These are phyloP conservation scores for Triplophysa siluroides DNA, from an alignment of 2,113 vertebrate species.

Conservation along the genomic window DNA sequence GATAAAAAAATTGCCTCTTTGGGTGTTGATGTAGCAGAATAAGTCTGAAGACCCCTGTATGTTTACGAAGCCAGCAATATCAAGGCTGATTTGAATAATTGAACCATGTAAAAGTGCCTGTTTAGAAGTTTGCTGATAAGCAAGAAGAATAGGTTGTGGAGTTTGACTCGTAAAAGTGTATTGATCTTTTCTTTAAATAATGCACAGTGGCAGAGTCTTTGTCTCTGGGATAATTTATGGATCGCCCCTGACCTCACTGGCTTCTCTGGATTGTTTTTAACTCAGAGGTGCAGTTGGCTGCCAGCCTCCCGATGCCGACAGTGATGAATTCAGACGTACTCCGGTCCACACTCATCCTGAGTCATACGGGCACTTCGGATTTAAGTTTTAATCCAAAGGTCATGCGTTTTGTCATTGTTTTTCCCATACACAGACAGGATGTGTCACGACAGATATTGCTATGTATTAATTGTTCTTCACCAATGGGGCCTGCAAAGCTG, in stretches of 20 bases:
- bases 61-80: slow-evolving; percentile 61
- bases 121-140: slow-evolving; percentile 62
- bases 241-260: slow-evolving; percentile 44
- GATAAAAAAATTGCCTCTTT: slow-evolving; percentile 67
- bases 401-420: slow-evolving; percentile 52
- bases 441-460: slow-evolving; percentile 50
- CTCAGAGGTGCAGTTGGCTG: slow-evolving; percentile 36
- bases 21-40: slow-evolving; percentile 64
- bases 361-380: slow-evolving; percentile 35
- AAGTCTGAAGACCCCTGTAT: slow-evolving; percentile 63
- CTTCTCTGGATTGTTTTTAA: slow-evolving; percentile 20
- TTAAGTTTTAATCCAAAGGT: slow-evolving; percentile 59
- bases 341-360: slow-evolving; percentile 5
- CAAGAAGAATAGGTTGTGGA: slow-evolving; percentile 56
- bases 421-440: slow-evolving; percentile 13
- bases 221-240: slow-evolving; percentile 56
- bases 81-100: slow-evolving; percentile 72
- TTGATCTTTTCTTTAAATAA: slow-evolving; percentile 52
- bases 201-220: slow-evolving; percentile 49
- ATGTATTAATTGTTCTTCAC: slow-evolving; percentile 56
- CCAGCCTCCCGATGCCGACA: slow-evolving; percentile 4
- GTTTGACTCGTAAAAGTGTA: slow-evolving; percentile 58
- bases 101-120: slow-evolving; percentile 60
- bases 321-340: slow-evolving; percentile 52
- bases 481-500: background rate